These are phyloP conservation scores for Pantherophis alleghaniensis DNA, from an alignment of 2,797 vertebrate species.

Conservation along the genomic window DNA sequence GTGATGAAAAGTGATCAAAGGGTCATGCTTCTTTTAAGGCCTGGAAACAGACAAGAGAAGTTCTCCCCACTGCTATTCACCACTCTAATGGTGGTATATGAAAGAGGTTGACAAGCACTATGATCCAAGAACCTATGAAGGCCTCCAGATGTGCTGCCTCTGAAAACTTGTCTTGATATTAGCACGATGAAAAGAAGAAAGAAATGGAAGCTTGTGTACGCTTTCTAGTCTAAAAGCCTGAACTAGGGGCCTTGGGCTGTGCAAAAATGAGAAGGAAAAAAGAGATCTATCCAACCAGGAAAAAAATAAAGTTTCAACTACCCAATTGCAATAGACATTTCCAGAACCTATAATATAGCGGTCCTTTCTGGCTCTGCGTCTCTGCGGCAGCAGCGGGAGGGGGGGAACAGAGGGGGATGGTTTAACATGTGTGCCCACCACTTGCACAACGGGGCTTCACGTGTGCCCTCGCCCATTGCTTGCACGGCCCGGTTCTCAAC, in stretches of 20 bases:
- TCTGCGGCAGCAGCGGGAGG: fast-evolving
- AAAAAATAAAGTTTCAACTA: not conserved
- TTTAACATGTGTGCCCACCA: not conserved
- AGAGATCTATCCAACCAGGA: not conserved
- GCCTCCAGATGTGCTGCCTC: conserved; percentile 5
- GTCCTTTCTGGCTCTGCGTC: not conserved
- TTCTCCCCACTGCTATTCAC: not conserved
- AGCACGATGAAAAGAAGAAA: conserved; percentile 11
- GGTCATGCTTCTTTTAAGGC: not conserved
- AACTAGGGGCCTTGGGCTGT: not conserved
- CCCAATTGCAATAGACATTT: not conserved
- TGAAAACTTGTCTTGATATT: conserved; percentile 17
- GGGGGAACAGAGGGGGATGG: not conserved
- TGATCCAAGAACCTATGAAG: not conserved
- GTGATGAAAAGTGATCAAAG: conserved; percentile 5
- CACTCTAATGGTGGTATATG: not conserved
- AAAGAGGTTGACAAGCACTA: conserved; percentile 1
- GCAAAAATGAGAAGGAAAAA: not conserved
- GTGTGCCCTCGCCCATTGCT: fast-evolving
- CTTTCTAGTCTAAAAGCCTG: not conserved
- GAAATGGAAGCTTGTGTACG: not conserved
- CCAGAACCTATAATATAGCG: not conserved
- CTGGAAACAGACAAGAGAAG: conserved; percentile 1
- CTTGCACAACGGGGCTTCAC: not conserved
- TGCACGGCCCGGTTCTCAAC: fast-evolving